Evolutionary conservation across 35 echinoderm and acorn worm genomes (phyloP), one percentile per base, ranked within the genome.

Genomic region (Amphiura filiformis): DNA sequence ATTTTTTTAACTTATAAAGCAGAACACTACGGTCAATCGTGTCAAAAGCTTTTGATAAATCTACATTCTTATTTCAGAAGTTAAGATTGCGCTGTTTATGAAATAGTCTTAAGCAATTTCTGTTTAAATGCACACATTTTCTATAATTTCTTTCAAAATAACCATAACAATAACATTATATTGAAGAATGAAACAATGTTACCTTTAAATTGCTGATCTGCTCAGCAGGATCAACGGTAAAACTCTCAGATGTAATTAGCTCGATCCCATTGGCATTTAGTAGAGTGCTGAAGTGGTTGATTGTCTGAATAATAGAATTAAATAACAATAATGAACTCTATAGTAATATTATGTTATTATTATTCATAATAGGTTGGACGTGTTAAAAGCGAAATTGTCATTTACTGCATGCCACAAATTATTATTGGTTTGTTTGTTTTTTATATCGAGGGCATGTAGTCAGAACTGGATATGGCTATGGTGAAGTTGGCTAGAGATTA

Each of bases 131-230:
- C 44, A 52, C 7, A 11, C 7, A 20, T 52, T 52, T 52, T 7
- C 20, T 52, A 52, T 7, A 52, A 52, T 52, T 52, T 52, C 20
- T 20, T 52, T 52, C 1, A 70, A 70, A n/a, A 70, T 70, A n/a
- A 18, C 7, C 7, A 26, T 70, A 15, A 70, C 61, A 18, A 2
- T 70, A 30, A 23, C 61, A 1, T 18, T 23, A 70, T 3, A 5
- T 70, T n/a, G n/a, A n/a, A n/a, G 61, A 70, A 13, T 20, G 7
- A 52, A 52, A 52, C 44, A 7, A 20, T 70, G 26, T 61, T 33
- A 94, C 93, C 93, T 94, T 94, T 2, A 94, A 84, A 75, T 94
- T 90, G 18, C 32, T 49, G 56, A 94, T 85, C 38, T 94, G 93
- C 35, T 94, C 93, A 0, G 57, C 77, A 0, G 88, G 93, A 47